phyloP scores from a whole-genome alignment of 2,888 invertebrate species.

The Pharmacophagus antenor region DNA sequence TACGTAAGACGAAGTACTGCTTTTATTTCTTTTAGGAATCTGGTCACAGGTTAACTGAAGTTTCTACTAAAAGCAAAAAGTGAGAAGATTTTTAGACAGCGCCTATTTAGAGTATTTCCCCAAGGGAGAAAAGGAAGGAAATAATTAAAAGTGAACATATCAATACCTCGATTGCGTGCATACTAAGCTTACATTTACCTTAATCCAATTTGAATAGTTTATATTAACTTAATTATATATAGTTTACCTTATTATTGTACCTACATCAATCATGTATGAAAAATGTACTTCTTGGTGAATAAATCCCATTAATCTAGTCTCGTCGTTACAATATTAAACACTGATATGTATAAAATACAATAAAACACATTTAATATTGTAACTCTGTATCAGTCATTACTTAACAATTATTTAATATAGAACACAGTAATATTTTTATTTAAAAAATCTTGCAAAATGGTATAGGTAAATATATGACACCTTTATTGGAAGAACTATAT shows the following conservation, averaged over 20 bases:
- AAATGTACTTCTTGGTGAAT: not conserved
- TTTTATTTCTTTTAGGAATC: too few species aligned
- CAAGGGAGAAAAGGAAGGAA: not conserved
- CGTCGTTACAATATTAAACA: not conserved
- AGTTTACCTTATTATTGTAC: not conserved
- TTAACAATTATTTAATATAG: too few species aligned
- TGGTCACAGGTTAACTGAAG: too few species aligned
- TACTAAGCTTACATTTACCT: not conserved
- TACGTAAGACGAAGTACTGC: too few species aligned
- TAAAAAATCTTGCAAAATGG: too few species aligned
- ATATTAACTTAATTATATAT: conserved; percentile 34
- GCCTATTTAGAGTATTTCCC: not conserved
- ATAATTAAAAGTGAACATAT: not conserved
- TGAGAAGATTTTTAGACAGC: too few species aligned
- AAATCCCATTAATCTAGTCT: not conserved
- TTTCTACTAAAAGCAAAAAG: too few species aligned
- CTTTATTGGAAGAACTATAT: too few species aligned
- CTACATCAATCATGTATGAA: not conserved
- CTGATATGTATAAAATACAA: not conserved
- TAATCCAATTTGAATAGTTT: not conserved
- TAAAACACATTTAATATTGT: too few species aligned
- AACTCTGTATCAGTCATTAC: too few species aligned
- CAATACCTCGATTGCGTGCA: not conserved
- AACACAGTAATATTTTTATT: too few species aligned
- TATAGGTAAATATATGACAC: too few species aligned